Evolutionary conservation across 1,140 invertebrate species (phyloP), one percentile per base, ranked within the genome.

Genomic region (Anastrepha obliqua): DNA sequence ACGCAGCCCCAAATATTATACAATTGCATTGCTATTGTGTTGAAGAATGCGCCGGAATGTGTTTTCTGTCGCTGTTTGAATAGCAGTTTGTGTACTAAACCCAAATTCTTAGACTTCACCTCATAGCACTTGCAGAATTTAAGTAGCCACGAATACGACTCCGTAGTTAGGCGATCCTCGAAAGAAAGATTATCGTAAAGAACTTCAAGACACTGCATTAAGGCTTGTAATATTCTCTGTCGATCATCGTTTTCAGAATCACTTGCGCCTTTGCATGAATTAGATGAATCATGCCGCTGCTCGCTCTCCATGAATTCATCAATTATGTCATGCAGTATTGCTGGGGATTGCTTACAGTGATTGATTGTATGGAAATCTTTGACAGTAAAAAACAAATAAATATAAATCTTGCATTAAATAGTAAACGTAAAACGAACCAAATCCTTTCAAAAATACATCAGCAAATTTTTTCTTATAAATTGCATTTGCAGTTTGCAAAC

Each of bases 401-500:
- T 92, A 44, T 17, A 65, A 64, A 0, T 9, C 1, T 60, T 65
- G 2, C 29, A 47, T 70, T 58, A 20, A 59, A 60, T 5, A 42
- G 13, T 17, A 64, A n/a, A 87, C 42, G 7, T 15, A 81, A 3
- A 29, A 87, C 93, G 89, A 92, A 95, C 95, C 93, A 85, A 94
- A 92, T 67, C 89, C 88, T 88, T 91, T 91, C 3, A 95, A 90
- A 85, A 90, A 89, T 90, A 94, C 95, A 4, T 90, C 90, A 2
- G 91, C 88, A 2, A 95, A 92, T 86, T 94, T 94, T 8, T 91
- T 92, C 1, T 90, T 88, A 87, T 94, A 94, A 7, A 91, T 89
- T 4, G 91, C 91, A 87, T 93, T 94, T 3, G 95, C 93, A n/a
- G 94, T 90, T 59, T 90, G 91, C 42, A 94, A 91, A 70, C 95